Evolutionary conservation across 2,113 vertebrate genomes (phyloP).

Genomic region (Seriola aureovittata): DNA sequence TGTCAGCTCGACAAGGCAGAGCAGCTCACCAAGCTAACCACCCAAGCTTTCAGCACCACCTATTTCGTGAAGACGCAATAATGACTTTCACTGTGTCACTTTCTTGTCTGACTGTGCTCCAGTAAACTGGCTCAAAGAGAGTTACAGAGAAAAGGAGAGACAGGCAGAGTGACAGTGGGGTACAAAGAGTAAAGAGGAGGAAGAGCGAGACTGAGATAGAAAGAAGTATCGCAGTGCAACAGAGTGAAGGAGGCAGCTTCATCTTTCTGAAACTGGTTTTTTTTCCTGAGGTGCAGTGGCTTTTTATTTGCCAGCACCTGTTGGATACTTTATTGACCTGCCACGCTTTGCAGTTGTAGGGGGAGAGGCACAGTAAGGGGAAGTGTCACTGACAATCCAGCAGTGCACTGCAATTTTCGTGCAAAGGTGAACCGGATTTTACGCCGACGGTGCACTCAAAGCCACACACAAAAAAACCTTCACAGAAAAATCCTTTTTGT

Average conservation of each 20-base stretch:
- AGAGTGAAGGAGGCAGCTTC: background rate
- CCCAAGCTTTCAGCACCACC: background rate
- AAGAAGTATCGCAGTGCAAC: background rate
- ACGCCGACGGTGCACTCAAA: background rate
- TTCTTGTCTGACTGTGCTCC: background rate
- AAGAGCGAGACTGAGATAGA: background rate
- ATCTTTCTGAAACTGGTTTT: conserved; percentile 6
- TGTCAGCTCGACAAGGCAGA: background rate
- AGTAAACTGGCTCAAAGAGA: background rate
- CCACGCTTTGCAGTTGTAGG: background rate
- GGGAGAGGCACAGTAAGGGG: background rate
- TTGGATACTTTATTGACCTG: conserved; percentile 11
- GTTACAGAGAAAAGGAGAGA: background rate
- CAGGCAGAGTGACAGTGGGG: background rate
- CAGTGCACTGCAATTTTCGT: background rate
- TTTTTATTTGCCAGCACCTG: conserved; percentile 11
- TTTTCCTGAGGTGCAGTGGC: background rate
- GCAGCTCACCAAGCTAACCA: background rate
- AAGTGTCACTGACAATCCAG: background rate
- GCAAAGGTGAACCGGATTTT: background rate
- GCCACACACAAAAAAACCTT: background rate
- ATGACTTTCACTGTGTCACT: background rate
- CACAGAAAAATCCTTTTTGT: background rate
- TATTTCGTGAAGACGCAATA: background rate
- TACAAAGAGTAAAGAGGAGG: too few species aligned